Base-by-base conservation (phyloP, 2,113 vertebrate species). In the Sinocyclocheilus maitianheensis region DNA sequence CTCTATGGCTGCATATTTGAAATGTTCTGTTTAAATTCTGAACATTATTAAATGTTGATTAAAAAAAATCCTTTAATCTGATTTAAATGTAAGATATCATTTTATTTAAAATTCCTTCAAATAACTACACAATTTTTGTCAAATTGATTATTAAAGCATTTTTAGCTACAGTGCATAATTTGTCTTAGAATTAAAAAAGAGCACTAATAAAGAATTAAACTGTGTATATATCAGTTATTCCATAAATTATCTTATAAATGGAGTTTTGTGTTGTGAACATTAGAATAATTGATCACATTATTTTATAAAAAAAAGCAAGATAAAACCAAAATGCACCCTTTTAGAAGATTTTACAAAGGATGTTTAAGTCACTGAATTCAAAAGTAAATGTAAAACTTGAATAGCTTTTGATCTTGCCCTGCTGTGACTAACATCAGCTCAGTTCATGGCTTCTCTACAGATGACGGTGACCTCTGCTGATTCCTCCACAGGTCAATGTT, bases 381-480 rank as follows among this genome's bases (percentile, higher is more conserved):
- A 46, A 74, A 74, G 71, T 77, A 55, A n/a, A 62, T 79, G 34
- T 24, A 62, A 62, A 79, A n/a, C 30, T 60, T 62, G 1, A 79
- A 5, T 3, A 43, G 53, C 24, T 43, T 79, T 79, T 62, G 53
- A 79, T 79, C 40, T 14, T 37, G 55, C 37, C 55, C 12, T 40
- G 34, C 55, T 63, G 78, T 80, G 55, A 63, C 78, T 46, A 46
- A 46, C 22, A 63, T 62, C 24, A n/a, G 37, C 30, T 37, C 16
- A 43, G 40, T 74, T 78, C 53, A 78, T 40, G 48, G 53, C 55
- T 16, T 80, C 58, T 80, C 58, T 80, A 24, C 16, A n/a, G n/a
- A 10, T 30, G 13, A 12, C 62, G 13, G 7, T 81, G 62, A 81
- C 43, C 79, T 81, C 79, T 48, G 79, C 79, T 67, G 37, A 67